Evolutionary conservation across 1,140 invertebrate species (phyloP).

Genomic region (Aphelenchoides besseyi): DNA sequence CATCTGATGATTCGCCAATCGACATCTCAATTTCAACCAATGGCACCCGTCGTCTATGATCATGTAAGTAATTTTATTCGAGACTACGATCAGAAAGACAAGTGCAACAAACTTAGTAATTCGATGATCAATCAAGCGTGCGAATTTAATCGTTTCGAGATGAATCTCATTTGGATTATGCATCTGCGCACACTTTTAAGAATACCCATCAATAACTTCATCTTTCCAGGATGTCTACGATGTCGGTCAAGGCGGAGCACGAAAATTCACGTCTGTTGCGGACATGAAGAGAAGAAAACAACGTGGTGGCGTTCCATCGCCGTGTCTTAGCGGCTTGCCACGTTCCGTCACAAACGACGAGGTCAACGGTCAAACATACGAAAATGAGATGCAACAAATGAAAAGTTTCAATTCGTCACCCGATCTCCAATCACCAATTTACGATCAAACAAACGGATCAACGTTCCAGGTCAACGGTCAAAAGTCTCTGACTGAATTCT

Average conservation of each 20-base stretch:
- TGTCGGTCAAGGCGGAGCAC: constrained; percentile 45
- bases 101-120: no score
- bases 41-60: constrained; percentile 26
- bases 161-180: constrained; percentile 1
- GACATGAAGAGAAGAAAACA: constrained; percentile 83
- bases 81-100: neutral
- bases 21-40: constrained; percentile 47
- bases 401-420: constrained; percentile 59
- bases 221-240: constrained; percentile 28
- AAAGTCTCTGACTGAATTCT: neutral
- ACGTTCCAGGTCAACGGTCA: neutral
- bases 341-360: constrained; percentile 15
- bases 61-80: constrained; percentile 37
- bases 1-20: constrained; percentile 81
- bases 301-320: constrained; percentile 37
- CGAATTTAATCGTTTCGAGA: neutral
- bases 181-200: no score
- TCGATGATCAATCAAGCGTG: neutral
- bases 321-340: constrained; percentile 20
- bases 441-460: constrained; percentile 1
- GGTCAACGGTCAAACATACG: constrained; percentile 18
- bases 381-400: constrained; percentile 31
- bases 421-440: constrained; percentile 25
- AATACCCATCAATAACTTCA: constrained; percentile 9
- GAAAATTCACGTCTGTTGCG: constrained; percentile 86